These are phyloP conservation scores for Fregetta grallaria DNA, from an alignment of 2,113 vertebrate species.

Conservation along the genomic window DNA sequence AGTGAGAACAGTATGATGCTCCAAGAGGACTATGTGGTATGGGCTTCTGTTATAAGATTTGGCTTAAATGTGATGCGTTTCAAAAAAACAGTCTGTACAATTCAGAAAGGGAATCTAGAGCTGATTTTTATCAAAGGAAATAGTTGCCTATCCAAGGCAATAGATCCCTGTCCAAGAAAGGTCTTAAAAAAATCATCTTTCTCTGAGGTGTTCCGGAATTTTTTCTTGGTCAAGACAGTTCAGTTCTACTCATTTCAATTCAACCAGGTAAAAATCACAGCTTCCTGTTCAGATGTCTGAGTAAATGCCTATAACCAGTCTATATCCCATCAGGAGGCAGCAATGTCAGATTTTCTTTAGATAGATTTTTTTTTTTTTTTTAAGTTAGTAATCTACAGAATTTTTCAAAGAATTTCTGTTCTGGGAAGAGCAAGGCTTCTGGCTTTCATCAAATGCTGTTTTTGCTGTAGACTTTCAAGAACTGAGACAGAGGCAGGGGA, in stretches of 20 bases:
- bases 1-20: not conserved
- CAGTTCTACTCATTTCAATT: not conserved
- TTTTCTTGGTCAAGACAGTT: not conserved
- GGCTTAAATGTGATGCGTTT: not conserved
- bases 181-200: not conserved
- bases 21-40: not conserved
- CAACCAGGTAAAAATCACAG: not conserved
- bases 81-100: not conserved
- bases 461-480: not conserved
- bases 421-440: not conserved
- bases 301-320: not conserved
- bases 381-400: not conserved
- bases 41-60: not conserved
- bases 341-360: not conserved
- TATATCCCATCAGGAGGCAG: not conserved
- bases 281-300: not conserved
- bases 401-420: not conserved
- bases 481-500: not conserved
- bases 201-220: accelerated
- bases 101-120: not conserved
- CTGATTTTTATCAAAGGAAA: not conserved
- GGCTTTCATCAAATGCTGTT: not conserved
- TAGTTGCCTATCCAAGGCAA: no score
- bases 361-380: not conserved
- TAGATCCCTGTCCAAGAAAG: not conserved